Evolutionary conservation across 2,888 invertebrate species (phyloP).

Genomic region (Rotaria socialis): DNA sequence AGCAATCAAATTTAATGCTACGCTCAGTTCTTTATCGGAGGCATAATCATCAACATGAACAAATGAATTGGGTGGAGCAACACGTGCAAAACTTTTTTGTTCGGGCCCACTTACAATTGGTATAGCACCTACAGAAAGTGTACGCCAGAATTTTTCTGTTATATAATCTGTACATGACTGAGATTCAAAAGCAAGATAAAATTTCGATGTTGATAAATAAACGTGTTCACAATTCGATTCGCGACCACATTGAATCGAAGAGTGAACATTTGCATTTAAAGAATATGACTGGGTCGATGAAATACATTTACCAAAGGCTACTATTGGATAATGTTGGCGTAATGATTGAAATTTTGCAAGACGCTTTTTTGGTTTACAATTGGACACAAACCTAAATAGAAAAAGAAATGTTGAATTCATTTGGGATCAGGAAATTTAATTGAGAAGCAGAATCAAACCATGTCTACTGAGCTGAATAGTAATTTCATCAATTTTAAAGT

Average conservation of each 20-base stretch:
- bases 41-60: slow-evolving; percentile 40
- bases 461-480: no score
- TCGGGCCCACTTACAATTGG: slow-evolving; percentile 42
- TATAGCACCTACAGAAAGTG: slow-evolving; percentile 31
- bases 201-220: slow-evolving; percentile 6
- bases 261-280: not conserved
- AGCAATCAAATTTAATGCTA: not conserved
- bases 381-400: not conserved
- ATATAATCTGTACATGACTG: slow-evolving; percentile 44
- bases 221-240: slow-evolving; percentile 40
- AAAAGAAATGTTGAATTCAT: not conserved
- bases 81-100: slow-evolving; percentile 37
- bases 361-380: not conserved
- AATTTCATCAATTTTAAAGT: no score
- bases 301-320: slow-evolving; percentile 7
- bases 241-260: not conserved
- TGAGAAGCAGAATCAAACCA: no score
- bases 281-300: not conserved
- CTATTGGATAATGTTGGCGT: not conserved
- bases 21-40: not conserved
- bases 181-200: slow-evolving; percentile 44
- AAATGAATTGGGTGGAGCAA: slow-evolving; percentile 43
- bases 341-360: not conserved
- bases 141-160: slow-evolving; percentile 45
- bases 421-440: no score